Percentiles rank a stretch among this genome's conserved stretches.
phyloP scores from a whole-genome alignment of 2,113 vertebrate genomes.

The Xiphias gladius region DNA sequence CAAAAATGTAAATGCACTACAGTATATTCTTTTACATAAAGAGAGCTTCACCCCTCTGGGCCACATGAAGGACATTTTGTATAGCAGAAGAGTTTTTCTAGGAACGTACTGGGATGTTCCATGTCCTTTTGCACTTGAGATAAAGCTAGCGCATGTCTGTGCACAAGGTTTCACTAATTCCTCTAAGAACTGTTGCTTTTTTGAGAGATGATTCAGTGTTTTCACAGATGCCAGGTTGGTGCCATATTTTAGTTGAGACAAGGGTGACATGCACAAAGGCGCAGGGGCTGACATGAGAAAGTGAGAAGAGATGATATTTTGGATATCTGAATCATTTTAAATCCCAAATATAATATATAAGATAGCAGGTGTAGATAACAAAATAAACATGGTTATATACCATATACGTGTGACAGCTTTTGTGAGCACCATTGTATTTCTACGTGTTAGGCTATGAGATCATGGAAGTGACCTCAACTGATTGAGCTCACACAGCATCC shows the following conservation, averaged over 20 bases:
- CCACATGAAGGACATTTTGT: constrained; percentile 32
- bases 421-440: constrained; percentile 36
- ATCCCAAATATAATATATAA: constrained; percentile 14
- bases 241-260: constrained; percentile 60
- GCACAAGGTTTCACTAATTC: constrained; percentile 48
- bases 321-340: constrained; percentile 49
- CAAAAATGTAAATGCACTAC: constrained; percentile 53
- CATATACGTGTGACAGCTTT: neutral
- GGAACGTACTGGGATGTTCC: constrained; percentile 50
- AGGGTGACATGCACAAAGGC: constrained; percentile 26
- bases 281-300: neutral
- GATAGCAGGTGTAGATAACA: constrained; percentile 26
- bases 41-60: neutral
- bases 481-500: constrained; percentile 59
- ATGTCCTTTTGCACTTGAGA: constrained; percentile 68
- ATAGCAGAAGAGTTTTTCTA: constrained; percentile 35
- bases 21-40: constrained; percentile 35
- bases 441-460: constrained; percentile 55
- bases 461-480: constrained; percentile 60
- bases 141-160: constrained; percentile 40
- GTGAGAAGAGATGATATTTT: constrained; percentile 13
- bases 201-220: constrained; percentile 66
- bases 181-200: constrained; percentile 73
- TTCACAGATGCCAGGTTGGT: constrained; percentile 45
- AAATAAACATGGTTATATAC: neutral